Evolutionary conservation across 2,113 vertebrate species (phyloP).

Genomic region (Balaenoptera acutorostrata): DNA sequence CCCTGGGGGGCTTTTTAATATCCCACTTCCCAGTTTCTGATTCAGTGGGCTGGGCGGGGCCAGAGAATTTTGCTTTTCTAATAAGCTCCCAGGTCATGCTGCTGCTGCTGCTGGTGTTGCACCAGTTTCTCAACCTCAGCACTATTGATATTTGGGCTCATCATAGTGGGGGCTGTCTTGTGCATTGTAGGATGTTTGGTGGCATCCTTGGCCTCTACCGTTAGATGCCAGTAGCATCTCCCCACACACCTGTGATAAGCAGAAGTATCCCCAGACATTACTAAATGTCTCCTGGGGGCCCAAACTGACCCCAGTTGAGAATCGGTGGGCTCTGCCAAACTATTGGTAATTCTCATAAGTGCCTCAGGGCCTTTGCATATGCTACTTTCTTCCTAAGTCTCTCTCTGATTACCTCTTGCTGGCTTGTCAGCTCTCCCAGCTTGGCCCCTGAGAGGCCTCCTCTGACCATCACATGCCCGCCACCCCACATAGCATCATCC

Average conservation of each 20-base stretch:
- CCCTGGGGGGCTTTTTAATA: not conserved
- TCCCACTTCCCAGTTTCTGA: not conserved
- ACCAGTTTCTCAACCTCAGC: not conserved
- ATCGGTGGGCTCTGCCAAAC: rapidly evolving
- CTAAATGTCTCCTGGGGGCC: not conserved
- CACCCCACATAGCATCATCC: rapidly evolving
- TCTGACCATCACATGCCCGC: not conserved
- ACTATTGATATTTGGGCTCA: no score
- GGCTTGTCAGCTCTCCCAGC: not conserved
- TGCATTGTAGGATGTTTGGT: not conserved
- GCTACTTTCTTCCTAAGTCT: not conserved
- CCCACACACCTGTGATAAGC: not conserved
- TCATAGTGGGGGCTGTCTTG: not conserved
- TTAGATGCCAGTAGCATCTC: no score
- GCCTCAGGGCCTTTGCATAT: not conserved
- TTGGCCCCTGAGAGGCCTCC: not conserved
- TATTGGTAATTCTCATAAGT: not conserved
- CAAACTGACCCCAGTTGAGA: not conserved
- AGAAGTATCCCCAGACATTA: not conserved
- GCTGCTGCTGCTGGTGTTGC: no score
- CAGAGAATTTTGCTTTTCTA: not conserved
- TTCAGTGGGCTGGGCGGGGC: not conserved
- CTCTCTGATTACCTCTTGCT: not conserved
- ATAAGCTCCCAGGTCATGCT: not conserved
- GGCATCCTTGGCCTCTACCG: not conserved